Conservation (phyloP, 2,888 invertebrate species). For the Horisme vitalbata region DNA sequence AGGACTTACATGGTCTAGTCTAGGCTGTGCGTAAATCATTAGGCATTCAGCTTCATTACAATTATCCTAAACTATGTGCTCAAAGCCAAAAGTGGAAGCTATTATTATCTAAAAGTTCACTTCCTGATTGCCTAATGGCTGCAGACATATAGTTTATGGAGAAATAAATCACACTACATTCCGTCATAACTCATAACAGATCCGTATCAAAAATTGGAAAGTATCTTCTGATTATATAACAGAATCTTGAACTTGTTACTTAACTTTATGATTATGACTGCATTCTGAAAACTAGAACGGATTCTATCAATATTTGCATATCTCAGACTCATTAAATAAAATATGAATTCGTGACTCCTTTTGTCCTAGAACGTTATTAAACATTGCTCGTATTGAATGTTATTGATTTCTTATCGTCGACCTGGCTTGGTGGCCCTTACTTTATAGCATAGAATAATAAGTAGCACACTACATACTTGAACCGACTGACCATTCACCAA, state of each 20-base stretch:
- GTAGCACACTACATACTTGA: too few relatives aligned
- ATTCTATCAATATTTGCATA: constrained; percentile 35
- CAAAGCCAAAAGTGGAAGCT: background rate
- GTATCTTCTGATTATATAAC: constrained; percentile 29
- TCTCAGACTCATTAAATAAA: constrained; percentile 9
- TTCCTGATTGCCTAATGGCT: constrained; percentile 8
- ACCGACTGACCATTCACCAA: too few relatives aligned
- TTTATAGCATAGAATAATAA: too few relatives aligned
- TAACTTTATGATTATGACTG: constrained; percentile 29
- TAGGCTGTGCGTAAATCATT: too few relatives aligned
- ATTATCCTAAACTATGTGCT: too few relatives aligned
- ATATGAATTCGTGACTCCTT: background rate
- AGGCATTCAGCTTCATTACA: too few relatives aligned
- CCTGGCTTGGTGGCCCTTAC: background rate
- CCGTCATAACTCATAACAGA: constrained; percentile 11
- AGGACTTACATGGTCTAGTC: too few relatives aligned
- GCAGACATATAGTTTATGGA: background rate
- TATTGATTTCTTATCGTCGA: background rate
- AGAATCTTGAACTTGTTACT: constrained; percentile 32
- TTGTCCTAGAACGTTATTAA: constrained; percentile 6
- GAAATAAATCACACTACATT: constrained; percentile 16
- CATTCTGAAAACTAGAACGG: constrained; percentile 29
- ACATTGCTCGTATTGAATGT: constrained; percentile 12
- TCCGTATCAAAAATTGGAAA: constrained; percentile 30
- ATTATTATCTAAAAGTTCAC: constrained; percentile 3